A percentile compares a stretch with the other conserved stretches of the same genome.
Conservation (phyloP, 2,113 vertebrate genomes). For the Daboia siamensis region DNA sequence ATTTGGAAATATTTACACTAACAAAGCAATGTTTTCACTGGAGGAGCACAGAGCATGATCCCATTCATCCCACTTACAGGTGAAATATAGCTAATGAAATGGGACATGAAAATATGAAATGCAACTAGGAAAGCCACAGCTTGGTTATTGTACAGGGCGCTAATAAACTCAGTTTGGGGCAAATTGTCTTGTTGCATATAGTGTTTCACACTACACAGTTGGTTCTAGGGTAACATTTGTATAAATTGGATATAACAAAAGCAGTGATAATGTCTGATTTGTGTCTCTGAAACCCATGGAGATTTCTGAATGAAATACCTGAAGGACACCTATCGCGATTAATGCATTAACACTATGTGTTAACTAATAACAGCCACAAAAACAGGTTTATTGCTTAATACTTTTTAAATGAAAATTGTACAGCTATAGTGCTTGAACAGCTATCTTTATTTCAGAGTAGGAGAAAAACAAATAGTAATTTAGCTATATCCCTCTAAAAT, state of each 20-base stretch:
- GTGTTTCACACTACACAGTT: background rate
- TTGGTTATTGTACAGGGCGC: background rate
- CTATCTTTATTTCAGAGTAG: background rate
- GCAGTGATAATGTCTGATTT: background rate
- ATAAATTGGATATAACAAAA: conserved; percentile 21
- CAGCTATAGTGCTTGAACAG: background rate
- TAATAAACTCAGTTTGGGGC: background rate
- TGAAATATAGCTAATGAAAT: background rate
- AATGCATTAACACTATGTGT: background rate
- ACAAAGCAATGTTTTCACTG: background rate
- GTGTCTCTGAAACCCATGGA: background rate
- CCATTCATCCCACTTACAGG: background rate
- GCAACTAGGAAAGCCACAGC: background rate
- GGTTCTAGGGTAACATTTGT: conserved; percentile 13
- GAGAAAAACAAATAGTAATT: background rate
- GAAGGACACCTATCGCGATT: background rate
- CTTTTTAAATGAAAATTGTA: background rate
- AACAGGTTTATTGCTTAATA: background rate
- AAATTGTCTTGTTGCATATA: background rate
- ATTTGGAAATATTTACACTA: background rate
- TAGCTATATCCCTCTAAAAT: background rate
- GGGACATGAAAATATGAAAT: background rate
- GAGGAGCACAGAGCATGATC: background rate
- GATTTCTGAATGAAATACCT: background rate
- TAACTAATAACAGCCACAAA: background rate